Percentiles rank a stretch among this genome's conserved stretches.
Conservation (phyloP, 2,888 invertebrate species). For the Amphipyra berbera region DNA sequence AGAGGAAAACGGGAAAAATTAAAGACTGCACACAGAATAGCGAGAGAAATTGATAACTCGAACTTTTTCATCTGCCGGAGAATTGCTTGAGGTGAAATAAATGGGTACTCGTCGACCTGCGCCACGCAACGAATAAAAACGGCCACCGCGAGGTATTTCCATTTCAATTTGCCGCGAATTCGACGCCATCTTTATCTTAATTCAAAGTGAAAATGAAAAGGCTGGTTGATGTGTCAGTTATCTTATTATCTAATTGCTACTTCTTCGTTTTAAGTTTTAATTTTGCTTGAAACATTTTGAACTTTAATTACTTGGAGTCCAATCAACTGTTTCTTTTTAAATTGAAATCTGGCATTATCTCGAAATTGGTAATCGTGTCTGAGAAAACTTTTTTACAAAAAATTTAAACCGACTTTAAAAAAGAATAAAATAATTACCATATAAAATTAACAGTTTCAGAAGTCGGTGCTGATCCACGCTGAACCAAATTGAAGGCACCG, state of each 20-base stretch:
- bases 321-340: too few relatives aligned
- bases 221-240: constrained; percentile 42
- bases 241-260: constrained; percentile 35
- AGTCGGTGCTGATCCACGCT: too few relatives aligned
- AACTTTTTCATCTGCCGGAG: constrained; percentile 75
- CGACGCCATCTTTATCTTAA: constrained; percentile 67
- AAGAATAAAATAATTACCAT: too few relatives aligned
- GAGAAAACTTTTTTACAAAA: too few relatives aligned
- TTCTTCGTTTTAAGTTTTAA: constrained; percentile 10
- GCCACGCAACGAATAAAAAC: constrained; percentile 65
- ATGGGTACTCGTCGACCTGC: constrained; percentile 55
- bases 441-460: too few relatives aligned
- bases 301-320: constrained; percentile 10
- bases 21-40: constrained; percentile 73
- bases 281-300: too few relatives aligned
- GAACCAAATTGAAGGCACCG: too few relatives aligned
- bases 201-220: constrained; percentile 62
- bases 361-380: too few relatives aligned
- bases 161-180: constrained; percentile 69
- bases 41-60: constrained; percentile 78
- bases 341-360: too few relatives aligned
- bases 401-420: too few relatives aligned
- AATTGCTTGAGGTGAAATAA: constrained; percentile 68
- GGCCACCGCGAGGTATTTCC: constrained; percentile 65
- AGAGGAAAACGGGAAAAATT: constrained; percentile 59